Conservation (phyloP, 1,140 invertebrate species). For the Drosophila tani region DNA sequence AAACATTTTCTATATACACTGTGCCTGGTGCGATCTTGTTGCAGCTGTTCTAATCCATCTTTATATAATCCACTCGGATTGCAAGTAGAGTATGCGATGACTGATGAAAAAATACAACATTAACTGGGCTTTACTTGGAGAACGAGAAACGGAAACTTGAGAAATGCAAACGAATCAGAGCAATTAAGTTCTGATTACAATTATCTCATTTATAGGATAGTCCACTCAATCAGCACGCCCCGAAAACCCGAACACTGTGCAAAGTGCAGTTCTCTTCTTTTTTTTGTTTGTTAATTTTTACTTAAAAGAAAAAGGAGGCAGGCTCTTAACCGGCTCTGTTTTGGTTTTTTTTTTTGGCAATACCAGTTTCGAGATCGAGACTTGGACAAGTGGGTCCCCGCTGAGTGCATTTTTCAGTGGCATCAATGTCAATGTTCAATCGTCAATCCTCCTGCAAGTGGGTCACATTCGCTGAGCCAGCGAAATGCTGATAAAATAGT, state of each 20-base stretch:
- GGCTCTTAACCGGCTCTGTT: conserved; percentile 36
- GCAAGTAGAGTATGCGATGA: conserved; percentile 10
- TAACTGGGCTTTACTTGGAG: conserved; percentile 1
- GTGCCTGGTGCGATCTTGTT: background rate
- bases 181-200: conserved; percentile 32
- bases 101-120: conserved; percentile 5
- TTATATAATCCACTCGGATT: background rate
- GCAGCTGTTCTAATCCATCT: conserved; percentile 4
- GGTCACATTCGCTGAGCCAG: conserved; percentile 51
- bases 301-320: conserved; percentile 19
- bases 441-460: conserved; percentile 38
- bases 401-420: conserved; percentile 50
- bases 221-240: conserved; percentile 42
- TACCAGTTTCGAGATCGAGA: conserved; percentile 46
- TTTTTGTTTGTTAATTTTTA: background rate
- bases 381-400: conserved; percentile 54
- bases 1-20: background rate
- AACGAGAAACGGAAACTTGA: conserved; percentile 36
- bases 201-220: conserved; percentile 30
- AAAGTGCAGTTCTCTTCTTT: conserved; percentile 28
- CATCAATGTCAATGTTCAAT: conserved; percentile 73
- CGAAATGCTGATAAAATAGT: conserved; percentile 56
- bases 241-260: conserved; percentile 18
- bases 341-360: conserved; percentile 58
- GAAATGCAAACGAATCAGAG: conserved; percentile 34